phyloP scores from a whole-genome alignment of 2,113 vertebrate genomes.

The Sander vitreus region DNA sequence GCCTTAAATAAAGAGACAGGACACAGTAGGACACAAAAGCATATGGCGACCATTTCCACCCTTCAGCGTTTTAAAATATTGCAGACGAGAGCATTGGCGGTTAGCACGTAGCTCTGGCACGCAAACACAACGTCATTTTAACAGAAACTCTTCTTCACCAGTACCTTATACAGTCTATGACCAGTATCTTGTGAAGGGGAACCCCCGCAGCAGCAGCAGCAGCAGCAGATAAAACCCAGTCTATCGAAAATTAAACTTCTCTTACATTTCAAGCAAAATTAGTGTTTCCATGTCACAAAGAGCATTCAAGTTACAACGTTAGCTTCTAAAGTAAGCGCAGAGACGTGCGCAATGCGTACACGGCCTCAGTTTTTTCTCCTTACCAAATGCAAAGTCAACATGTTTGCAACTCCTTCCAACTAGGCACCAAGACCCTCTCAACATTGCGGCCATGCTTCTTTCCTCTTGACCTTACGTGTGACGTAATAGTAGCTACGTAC shows the following conservation, averaged over 20 bases:
- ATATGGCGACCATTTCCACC: not conserved
- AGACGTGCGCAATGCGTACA: not conserved
- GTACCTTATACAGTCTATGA: not conserved
- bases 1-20: not conserved
- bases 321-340: not conserved
- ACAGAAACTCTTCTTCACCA: not conserved
- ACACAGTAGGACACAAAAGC: not conserved
- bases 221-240: not conserved
- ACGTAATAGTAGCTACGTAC: conserved; percentile 26
- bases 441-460: conserved; percentile 86
- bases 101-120: not conserved
- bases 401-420: conserved; percentile 75
- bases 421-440: conserved; percentile 79
- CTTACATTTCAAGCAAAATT: conserved; percentile 12
- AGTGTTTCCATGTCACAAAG: not conserved
- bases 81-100: not conserved
- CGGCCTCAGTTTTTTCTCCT: conserved; percentile 24
- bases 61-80: not conserved
- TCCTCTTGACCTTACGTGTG: conserved; percentile 71
- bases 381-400: conserved; percentile 81
- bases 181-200: not conserved
- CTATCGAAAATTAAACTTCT: conserved; percentile 26
- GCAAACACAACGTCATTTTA: not conserved
- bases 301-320: not conserved
- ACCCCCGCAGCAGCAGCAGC: not conserved